Evolutionary conservation across 2,888 invertebrate genomes (phyloP).

Genomic region (Seira ritae): DNA sequence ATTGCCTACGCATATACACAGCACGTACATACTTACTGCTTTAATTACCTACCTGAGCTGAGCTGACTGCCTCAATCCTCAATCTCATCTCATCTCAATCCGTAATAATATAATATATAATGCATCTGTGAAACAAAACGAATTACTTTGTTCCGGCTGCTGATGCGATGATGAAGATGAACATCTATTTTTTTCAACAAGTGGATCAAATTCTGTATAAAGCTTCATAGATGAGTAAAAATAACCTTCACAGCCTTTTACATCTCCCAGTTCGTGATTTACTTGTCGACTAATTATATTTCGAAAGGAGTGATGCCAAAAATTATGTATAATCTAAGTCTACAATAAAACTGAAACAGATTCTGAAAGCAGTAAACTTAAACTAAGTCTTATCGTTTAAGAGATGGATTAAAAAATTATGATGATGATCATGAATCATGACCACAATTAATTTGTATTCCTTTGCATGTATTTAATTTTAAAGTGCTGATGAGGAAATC

Average conservation of each 20-base stretch:
- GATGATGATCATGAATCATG: neutral
- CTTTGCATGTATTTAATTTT: neutral
- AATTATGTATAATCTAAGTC: no score
- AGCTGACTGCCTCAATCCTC: no score
- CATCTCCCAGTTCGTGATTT: neutral
- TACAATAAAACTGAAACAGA: no score
- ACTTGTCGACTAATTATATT: neutral
- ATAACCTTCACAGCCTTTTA: neutral
- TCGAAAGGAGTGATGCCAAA: neutral
- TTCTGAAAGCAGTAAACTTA: no score
- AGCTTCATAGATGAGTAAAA: conserved; percentile 3
- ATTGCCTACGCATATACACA: no score
- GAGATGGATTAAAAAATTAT: neutral
- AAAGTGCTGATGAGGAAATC: conserved; percentile 13
- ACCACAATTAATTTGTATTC: neutral
- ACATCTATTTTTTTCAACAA: neutral
- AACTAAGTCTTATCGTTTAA: neutral
- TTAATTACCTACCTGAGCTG: conserved; percentile 49
- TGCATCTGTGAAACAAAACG: conserved; percentile 30
- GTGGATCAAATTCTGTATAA: neutral
- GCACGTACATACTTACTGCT: no score
- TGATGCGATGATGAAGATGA: no score
- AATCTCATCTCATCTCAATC: conserved; percentile 14
- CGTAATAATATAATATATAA: neutral
- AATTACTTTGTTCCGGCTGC: conserved; percentile 57